Evolutionary conservation across 2,113 vertebrate genomes (phyloP), one percentile per base, ranked within the genome.

Genomic region (Ciconia boyciana): DNA sequence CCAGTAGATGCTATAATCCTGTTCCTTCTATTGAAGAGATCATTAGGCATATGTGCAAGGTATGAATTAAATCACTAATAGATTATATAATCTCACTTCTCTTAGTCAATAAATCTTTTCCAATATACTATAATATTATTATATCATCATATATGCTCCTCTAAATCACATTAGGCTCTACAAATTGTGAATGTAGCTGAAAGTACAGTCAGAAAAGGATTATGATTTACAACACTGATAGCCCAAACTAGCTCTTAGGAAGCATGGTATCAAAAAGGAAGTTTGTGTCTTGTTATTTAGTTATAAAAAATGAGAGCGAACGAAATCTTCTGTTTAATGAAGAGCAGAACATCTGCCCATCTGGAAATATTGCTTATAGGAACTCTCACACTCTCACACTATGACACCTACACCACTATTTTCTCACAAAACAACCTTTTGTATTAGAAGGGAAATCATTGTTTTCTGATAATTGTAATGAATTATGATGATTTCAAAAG

Each of bases 401-500:
- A 90, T 71, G 87, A 94, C 55, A 96, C 21, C 13, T 44, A 74
- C 7, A 72, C 18, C 4, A 14, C 41, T 74, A 62, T 94, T 96
- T 91, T 83, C 71, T 95, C 61, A 93, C 65, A 93, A 97, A 95
- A 92, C 39, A 92, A 70, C 9, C 32, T 71, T 87, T 85, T 85
- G 48, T 90, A 94, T 90, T 91, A 77, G 66, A 96, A 90, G 48
- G 71, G 84, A 96, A 96, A 94, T 85, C 16, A 81, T 68, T 91
- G 48, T 89, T 96, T 94, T 88, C 66, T 75, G 72, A 70, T 65
- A 92, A 95, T 89, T 91, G 68, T 49, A 92, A 87, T 91, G 84
- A 93, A 91, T 91, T 87, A 91, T 41, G 34, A 82, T 91, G 21
- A 89, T 82, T 89, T 90, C 21, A 71, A 64, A 83, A 74, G 58